Conservation (phyloP, 2,888 invertebrate species). For the Sympetrum striolatum region DNA sequence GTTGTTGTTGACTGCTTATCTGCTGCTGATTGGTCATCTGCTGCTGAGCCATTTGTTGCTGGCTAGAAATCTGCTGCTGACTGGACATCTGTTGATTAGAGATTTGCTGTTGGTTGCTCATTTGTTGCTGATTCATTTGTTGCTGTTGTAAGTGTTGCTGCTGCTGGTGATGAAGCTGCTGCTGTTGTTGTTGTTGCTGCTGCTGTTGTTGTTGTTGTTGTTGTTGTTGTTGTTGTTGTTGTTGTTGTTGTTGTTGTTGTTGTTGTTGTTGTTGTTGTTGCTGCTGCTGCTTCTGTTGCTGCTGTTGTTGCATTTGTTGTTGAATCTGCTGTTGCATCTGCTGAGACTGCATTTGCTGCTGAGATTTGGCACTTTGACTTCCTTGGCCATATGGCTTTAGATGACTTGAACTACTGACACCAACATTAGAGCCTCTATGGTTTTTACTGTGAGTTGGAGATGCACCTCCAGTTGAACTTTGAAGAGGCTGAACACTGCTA, state of each 20-base stretch:
- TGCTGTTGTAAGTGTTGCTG: neutral
- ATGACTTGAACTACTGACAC: neutral
- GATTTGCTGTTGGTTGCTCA: neutral
- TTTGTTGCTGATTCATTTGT: neutral
- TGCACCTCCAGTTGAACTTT: neutral
- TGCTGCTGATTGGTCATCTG: slow-evolving; percentile 1
- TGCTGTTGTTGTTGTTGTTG: slow-evolving; percentile 40
- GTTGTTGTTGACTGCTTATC: slow-evolving; percentile 9
- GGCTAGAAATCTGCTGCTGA: neutral
- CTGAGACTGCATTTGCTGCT: neutral
- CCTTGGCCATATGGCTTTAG: neutral
- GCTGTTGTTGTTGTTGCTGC: slow-evolving; percentile 39
- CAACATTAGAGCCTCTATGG: neutral
- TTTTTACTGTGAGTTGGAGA: neutral
- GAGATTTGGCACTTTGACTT: neutral
- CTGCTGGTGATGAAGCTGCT: neutral
- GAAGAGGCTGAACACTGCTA: slow-evolving; percentile 19
- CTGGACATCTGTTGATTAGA: neutral
- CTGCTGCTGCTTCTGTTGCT: slow-evolving; percentile 45
- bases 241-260: slow-evolving; percentile 17
- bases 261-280: slow-evolving; percentile 31
- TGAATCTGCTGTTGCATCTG: slow-evolving; percentile 3
- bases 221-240: slow-evolving; percentile 30
- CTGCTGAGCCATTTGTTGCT: neutral
- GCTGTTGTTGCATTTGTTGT: slow-evolving; percentile 18